These are phyloP conservation scores for Pollenia griseotomentosa DNA, from an alignment of 2,888 invertebrate species.

Conservation along the genomic window DNA sequence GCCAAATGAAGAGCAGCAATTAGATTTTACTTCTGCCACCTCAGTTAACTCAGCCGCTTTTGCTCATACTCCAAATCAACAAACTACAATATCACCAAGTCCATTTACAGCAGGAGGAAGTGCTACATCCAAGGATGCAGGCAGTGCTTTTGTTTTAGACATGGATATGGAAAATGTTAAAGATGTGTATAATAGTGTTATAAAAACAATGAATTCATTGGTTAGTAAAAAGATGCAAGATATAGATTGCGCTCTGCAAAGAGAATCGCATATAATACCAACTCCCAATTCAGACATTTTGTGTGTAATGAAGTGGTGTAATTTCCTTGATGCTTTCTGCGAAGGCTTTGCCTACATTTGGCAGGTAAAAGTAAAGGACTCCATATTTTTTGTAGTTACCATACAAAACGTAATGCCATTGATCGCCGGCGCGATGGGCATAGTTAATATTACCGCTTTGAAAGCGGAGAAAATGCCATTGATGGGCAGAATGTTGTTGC, in stretches of 20 bases:
- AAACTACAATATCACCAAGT: background rate
- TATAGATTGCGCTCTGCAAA: constrained; percentile 81
- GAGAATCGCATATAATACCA: constrained; percentile 82
- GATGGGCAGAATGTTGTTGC: constrained; percentile 80
- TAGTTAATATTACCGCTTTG: constrained; percentile 80
- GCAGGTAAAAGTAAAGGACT: constrained; percentile 79
- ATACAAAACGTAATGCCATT: constrained; percentile 81
- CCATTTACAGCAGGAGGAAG: background rate
- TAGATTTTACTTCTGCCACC: constrained; percentile 62
- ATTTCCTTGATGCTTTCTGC: constrained; percentile 81
- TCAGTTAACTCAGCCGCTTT: constrained; percentile 61
- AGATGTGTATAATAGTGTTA: constrained; percentile 79
- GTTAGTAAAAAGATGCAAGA: constrained; percentile 83
- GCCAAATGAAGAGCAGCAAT: constrained; percentile 49
- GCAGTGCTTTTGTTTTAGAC: background rate
- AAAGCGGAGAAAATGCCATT: constrained; percentile 76
- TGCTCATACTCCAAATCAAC: constrained; percentile 41
- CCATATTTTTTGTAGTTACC: constrained; percentile 80
- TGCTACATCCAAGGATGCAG: constrained; percentile 8
- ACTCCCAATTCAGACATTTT: constrained; percentile 81
- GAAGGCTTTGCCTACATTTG: constrained; percentile 81
- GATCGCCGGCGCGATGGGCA: constrained; percentile 79
- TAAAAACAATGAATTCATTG: constrained; percentile 81
- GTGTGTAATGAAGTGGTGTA: constrained; percentile 82
- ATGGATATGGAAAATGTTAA: constrained; percentile 71